A percentile compares a stretch with the other conserved stretches of the same genome.
Conservation (phyloP, 53 echinoderm and acorn worm species). For the Apostichopus leukothele region DNA sequence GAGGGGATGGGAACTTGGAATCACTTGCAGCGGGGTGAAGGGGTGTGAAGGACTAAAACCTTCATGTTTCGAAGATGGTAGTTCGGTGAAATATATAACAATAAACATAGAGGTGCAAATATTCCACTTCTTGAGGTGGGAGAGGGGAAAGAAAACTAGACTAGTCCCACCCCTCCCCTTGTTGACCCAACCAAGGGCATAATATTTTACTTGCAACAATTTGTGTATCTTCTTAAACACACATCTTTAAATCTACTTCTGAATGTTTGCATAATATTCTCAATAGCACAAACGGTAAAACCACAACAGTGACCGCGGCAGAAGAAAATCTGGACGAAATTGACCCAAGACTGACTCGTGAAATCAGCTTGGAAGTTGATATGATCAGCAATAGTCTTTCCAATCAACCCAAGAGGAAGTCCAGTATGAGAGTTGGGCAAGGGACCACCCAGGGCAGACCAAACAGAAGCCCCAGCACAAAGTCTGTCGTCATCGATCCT, state of each 20-base stretch:
- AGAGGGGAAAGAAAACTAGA: no score
- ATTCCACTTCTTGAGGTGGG: no score
- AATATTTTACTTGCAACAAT: no score
- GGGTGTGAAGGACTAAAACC: neutral
- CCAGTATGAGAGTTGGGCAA: slow-evolving; percentile 59
- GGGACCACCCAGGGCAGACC: slow-evolving; percentile 52
- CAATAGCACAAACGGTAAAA: neutral
- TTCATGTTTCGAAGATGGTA: no score
- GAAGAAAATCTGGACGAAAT: neutral
- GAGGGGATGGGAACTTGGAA: neutral
- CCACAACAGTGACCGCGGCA: neutral
- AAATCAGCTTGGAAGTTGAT: slow-evolving; percentile 91
- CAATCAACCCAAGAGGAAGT: slow-evolving; percentile 51
- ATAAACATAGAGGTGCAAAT: no score
- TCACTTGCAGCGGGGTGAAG: neutral
- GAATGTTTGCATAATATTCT: neutral
- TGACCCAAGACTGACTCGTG: slow-evolving; percentile 52
- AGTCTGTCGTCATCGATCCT: slow-evolving; percentile 80
- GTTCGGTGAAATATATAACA: no score
- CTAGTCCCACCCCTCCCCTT: no score
- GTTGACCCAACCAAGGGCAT: no score
- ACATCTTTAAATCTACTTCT: no score
- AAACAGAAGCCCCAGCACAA: slow-evolving; percentile 59
- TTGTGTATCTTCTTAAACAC: no score
- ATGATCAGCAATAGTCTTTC: slow-evolving; percentile 38